Base-by-base conservation (phyloP, 1,140 invertebrate species). In the Trachymyrmex septentrionalis region DNA sequence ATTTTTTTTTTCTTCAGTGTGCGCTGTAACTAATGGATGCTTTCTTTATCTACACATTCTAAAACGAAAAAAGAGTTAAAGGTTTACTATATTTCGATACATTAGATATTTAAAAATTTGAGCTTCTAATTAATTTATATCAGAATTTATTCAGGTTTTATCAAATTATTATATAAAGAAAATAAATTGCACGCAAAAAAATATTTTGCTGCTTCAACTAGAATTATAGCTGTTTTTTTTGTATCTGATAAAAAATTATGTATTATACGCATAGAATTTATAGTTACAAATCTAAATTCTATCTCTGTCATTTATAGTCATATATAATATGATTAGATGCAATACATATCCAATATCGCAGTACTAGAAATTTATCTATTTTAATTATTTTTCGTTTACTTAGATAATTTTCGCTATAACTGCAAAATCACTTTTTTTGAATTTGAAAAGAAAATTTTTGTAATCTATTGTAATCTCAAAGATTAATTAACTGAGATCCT, bases 1-100 rank as follows among this genome's bases (percentile, higher is more conserved):
- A 44, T 67, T 67, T 30, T 63, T 61, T 61, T 30, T 57, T 57
- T 67, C 34, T 67, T 44, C 38, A n/a, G 16, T 2, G 7, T 78
- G 1, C 7, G 10, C 19, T 14, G 48, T 16, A 59, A 44, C 19
- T 16, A 59, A 38, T 12, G 7, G 7, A 7, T 80, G 5, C 27
- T 5, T n/a, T 69, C n/a, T n/a, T 57, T 44, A 69, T 3, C 7
- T 30, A 14, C 4, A 24, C 19, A 76, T 44, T 44, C 5, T 77
- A 44, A 12, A 44, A 34, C n/a, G 14, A 6, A 16, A 27, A 9
- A 66, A 53, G 16, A 34, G 1, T 21, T 50, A 7, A 53, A 0
- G 10, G 24, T n/a, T n/a, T n/a, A n/a, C n/a, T 14, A 21, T 66
- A 1, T 14, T 16, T 14, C 1, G 38, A 30, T 19, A 3, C 44